phyloP scores from a whole-genome alignment of 2,797 vertebrate genomes.

The Periparus ater region DNA sequence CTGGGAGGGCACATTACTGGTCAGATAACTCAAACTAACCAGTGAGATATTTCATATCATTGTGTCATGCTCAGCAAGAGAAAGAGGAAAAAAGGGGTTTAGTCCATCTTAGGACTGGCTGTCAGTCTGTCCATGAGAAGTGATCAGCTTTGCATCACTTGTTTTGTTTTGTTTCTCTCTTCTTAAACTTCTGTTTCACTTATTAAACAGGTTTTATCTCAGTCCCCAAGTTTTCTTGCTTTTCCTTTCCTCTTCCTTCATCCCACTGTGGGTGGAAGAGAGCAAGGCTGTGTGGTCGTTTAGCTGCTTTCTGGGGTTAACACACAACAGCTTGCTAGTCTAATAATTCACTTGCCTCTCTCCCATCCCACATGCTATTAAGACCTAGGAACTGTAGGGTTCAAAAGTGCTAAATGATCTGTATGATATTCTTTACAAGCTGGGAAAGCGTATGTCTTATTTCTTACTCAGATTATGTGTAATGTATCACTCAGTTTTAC shows the following conservation, averaged over 20 bases:
- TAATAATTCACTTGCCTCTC: neutral
- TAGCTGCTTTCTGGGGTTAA: neutral
- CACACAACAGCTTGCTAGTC: neutral
- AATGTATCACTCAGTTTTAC: neutral
- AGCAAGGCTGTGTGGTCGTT: fast-evolving
- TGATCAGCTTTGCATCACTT: neutral
- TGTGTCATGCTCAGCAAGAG: neutral
- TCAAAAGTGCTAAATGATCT: neutral
- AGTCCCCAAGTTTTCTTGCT: neutral
- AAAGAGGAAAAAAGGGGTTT: fast-evolving
- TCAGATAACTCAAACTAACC: neutral
- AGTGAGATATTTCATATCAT: neutral
- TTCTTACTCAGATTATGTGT: neutral
- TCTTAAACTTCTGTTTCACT: neutral
- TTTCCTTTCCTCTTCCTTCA: neutral
- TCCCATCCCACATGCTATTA: neutral
- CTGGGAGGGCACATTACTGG: neutral
- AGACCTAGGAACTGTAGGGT: neutral
- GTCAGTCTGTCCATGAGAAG: fast-evolving
- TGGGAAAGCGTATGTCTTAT: neutral
- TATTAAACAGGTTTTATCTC: neutral
- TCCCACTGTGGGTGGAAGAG: neutral
- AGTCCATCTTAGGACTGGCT: neutral
- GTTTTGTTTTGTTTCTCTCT: neutral
- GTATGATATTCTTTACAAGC: neutral